Base-by-base conservation (phyloP, 1,140 invertebrate genomes). In the Microvelia longipes region DNA sequence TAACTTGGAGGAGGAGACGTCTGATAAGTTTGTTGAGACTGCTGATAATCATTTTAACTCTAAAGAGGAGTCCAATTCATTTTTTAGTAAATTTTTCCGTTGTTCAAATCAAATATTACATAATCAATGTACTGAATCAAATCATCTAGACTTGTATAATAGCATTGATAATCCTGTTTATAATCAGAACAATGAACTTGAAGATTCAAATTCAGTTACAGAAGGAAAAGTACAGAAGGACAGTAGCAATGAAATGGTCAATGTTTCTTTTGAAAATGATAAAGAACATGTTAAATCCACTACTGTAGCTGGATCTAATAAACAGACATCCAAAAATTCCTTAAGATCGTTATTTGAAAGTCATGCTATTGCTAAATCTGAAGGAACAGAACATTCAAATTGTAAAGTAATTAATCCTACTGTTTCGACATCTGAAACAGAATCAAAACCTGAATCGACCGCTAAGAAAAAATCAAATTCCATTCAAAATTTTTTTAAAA, bases 191-290 rank as follows among this genome's bases (percentile, higher is more conserved):
- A 50, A 50, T 5, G 35, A 50, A 11, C 19, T 19, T 50, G 19
- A 19, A 11, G 5, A 50, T 50, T 50, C 5, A 19, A 19, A 5
- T 50, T 50, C 35, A 11, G 35, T 11, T 50, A 50, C 19, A 11
- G 35, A 50, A 11, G 35, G 19, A 19, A 50, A 50, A 50, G 5
- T 19, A 50, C 5, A 50, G 19, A 50, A 50, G 35, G 19, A 50
- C 19, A 50, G 19, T 50, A 50, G 35, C 28, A 64, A 67, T 63
- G 66, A 71, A 63, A 68, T 15, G 14, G 63, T 26, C 1, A 62
- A 68, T n/a, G 35, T 30, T 2, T 61, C 66, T 24, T 73, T 71
- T 15, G 64, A 70, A 29, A 35, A 69, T n/a, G n/a, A n/a, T n/a
- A n/a, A n/a, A n/a, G n/a, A n/a, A n/a, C n/a, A n/a, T n/a, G n/a